Conservation (phyloP, 2,888 invertebrate species). For the Cephus spinipes region DNA sequence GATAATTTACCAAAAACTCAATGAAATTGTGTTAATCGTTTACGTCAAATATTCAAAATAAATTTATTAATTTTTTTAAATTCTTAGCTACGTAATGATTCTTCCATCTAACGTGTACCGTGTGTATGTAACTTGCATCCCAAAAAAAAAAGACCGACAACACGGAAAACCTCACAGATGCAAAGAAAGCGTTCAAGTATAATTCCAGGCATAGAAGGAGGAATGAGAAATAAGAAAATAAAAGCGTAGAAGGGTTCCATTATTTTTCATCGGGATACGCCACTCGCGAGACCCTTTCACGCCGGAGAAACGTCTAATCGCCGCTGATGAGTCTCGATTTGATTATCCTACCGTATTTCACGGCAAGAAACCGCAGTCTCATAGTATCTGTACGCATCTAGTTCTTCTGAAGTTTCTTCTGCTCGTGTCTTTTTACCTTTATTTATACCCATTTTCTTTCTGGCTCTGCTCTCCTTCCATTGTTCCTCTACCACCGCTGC, state of each 20-base stretch:
- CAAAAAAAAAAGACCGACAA: too few species aligned
- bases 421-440: not conserved
- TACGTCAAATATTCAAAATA: too few species aligned
- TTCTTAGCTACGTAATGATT: not conserved
- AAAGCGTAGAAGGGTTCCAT: not conserved
- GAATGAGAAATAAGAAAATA: not conserved
- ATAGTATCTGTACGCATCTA: not conserved
- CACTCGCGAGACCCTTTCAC: not conserved
- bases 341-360: not conserved
- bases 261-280: not conserved
- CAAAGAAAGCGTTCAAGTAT: not conserved
- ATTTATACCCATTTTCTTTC: not conserved
- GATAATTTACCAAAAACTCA: too few species aligned
- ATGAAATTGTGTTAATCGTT: too few species aligned
- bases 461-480: not conserved
- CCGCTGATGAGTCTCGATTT: not conserved
- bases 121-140: not conserved
- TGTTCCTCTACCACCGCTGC: not conserved
- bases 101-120: not conserved
- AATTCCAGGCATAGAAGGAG: not conserved
- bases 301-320: not conserved
- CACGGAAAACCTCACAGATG: not conserved
- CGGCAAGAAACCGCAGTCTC: not conserved
- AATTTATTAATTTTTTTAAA: too few species aligned
- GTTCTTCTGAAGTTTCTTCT: not conserved